Evolutionary conservation across 1,140 invertebrate genomes (phyloP).

Genomic region (Cylas formicarius): DNA sequence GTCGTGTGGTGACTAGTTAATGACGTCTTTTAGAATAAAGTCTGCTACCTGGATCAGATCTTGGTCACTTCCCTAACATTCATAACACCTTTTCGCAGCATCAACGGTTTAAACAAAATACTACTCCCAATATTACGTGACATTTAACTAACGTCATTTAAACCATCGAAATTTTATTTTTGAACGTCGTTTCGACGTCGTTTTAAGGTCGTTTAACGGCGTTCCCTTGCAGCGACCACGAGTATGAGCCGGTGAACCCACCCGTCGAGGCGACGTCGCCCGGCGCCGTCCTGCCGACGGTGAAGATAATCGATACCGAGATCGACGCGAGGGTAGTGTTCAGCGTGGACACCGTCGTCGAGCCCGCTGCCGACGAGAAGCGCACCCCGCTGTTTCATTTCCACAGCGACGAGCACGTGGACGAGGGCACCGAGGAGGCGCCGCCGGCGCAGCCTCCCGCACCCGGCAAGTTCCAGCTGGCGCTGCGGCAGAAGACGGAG

Average conservation of each 20-base stretch:
- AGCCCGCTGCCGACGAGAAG: conserved; percentile 23
- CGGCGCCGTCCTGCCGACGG: conserved; percentile 8
- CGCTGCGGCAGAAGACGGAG: conserved; percentile 50
- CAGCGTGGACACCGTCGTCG: conserved; percentile 13
- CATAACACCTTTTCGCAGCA: no score
- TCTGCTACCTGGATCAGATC: no score
- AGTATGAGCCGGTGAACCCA: conserved; percentile 70
- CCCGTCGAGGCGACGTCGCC: conserved; percentile 25
- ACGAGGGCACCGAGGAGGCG: background rate
- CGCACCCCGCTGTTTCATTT: conserved; percentile 28
- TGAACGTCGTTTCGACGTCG: no score
- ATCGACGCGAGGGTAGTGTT: conserved; percentile 13
- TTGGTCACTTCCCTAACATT: no score
- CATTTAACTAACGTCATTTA: no score
- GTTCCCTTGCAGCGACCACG: conserved; percentile 67
- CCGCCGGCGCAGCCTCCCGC: background rate
- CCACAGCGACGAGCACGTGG: background rate
- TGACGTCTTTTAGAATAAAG: no score
- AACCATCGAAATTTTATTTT: no score
- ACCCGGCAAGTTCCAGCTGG: conserved; percentile 21
- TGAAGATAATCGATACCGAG: conserved; percentile 3
- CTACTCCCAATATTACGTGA: no score
- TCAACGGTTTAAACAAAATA: no score
- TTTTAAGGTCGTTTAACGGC: no score
- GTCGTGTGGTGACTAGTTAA: no score